A percentile compares a stretch with the other conserved stretches of the same genome.
Evolutionary conservation across 2,113 vertebrate species (phyloP).

Genomic region (Lota lota): DNA sequence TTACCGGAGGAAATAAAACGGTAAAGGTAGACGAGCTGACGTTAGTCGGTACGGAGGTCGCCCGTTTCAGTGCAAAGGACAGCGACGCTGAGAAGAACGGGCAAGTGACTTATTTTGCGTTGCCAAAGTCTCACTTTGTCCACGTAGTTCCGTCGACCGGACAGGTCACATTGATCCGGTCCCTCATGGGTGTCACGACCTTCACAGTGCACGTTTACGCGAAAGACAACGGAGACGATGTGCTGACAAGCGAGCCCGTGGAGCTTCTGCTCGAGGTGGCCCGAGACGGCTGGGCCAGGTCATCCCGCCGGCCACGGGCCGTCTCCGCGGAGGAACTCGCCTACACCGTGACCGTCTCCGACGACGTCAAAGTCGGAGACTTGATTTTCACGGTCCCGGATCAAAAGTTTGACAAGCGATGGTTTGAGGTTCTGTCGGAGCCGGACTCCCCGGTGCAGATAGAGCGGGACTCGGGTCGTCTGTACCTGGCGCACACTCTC

Average conservation of each 20-base stretch:
- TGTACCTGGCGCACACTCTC: slow-evolving; percentile 74
- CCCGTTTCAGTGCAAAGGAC: slow-evolving; percentile 64
- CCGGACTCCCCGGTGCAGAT: slow-evolving; percentile 66
- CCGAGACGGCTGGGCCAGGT: slow-evolving; percentile 8
- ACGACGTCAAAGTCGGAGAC: slow-evolving; percentile 71
- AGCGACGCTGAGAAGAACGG: slow-evolving; percentile 65
- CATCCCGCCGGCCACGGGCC: neutral
- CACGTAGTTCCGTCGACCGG: slow-evolving; percentile 73
- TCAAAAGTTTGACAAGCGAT: slow-evolving; percentile 66
- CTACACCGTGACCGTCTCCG: slow-evolving; percentile 76
- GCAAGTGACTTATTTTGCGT: slow-evolving; percentile 59
- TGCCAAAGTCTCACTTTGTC: slow-evolving; percentile 54
- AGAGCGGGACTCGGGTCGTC: slow-evolving; percentile 79
- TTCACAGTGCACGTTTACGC: slow-evolving; percentile 59
- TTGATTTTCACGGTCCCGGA: slow-evolving; percentile 82
- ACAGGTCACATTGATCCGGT: slow-evolving; percentile 67
- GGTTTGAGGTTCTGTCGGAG: slow-evolving; percentile 77
- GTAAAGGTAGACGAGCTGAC: slow-evolving; percentile 63
- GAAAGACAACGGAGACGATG: slow-evolving; percentile 60
- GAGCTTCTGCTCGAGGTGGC: slow-evolving; percentile 48
- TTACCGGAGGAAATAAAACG: slow-evolving; percentile 45
- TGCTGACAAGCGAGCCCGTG: slow-evolving; percentile 56
- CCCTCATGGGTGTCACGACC: slow-evolving; percentile 56
- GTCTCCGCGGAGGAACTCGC: slow-evolving; percentile 46
- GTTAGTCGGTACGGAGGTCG: slow-evolving; percentile 62